Evolutionary conservation across 2,888 invertebrate genomes (phyloP).

Genomic region (Phymatocera aterrima): DNA sequence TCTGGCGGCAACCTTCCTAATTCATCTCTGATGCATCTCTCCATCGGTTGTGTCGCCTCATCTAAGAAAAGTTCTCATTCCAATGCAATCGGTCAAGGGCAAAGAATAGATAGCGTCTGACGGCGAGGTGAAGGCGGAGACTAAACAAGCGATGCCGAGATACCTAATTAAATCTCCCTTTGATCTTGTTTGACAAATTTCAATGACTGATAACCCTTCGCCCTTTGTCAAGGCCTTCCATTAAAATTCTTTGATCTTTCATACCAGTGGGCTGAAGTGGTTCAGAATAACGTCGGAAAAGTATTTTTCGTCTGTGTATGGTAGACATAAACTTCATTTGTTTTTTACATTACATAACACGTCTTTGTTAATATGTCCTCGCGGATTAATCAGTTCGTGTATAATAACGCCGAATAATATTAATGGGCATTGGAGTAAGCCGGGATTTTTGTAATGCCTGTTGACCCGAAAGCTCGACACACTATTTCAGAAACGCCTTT

Average conservation of each 20-base stretch:
- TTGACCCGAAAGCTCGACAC: not conserved
- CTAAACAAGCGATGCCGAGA: not conserved
- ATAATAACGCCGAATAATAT: not conserved
- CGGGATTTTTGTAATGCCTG: not conserved
- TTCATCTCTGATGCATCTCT: not conserved
- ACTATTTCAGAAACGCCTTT: not conserved
- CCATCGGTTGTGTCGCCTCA: not conserved
- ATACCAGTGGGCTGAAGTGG: not conserved
- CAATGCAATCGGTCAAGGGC: not conserved
- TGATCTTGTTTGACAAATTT: slow-evolving; percentile 27
- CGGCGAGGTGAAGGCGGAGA: not conserved
- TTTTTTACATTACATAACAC: not conserved
- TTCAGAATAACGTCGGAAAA: not conserved
- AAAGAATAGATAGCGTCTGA: not conserved
- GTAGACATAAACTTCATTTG: not conserved
- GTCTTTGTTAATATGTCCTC: not conserved
- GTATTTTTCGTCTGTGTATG: not conserved
- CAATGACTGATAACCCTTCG: slow-evolving; percentile 33
- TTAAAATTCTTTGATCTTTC: slow-evolving; percentile 3
- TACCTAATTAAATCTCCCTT: slow-evolving; percentile 25
- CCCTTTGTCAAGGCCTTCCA: not conserved
- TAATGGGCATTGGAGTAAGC: not conserved
- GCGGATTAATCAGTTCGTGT: not conserved
- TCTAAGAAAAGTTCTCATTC: not conserved
- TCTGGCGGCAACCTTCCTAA: not conserved